A percentile compares a stretch with the other conserved stretches of the same genome.
Evolutionary conservation across 1,140 invertebrate species (phyloP).

Genomic region (Bicyclus anynana): DNA sequence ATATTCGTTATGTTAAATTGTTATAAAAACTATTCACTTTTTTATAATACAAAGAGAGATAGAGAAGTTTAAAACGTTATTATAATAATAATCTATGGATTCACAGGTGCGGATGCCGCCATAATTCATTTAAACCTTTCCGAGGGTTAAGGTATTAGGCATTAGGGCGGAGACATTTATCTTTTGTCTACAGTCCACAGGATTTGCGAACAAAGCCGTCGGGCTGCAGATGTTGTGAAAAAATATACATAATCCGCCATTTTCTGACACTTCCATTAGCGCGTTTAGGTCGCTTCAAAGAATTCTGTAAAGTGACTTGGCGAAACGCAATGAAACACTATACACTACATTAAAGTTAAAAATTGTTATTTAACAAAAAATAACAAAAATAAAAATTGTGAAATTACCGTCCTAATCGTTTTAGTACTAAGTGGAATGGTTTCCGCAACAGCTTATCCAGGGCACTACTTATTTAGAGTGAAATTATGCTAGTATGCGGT

Average conservation of each 20-base stretch:
- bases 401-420: no score
- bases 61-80: not conserved
- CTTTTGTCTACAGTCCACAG: conserved; percentile 7
- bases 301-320: not conserved
- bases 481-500: no score
- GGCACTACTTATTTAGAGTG: no score
- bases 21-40: no score
- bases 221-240: not conserved
- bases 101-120: not conserved
- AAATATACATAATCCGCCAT: not conserved
- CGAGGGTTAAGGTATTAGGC: conserved; percentile 5
- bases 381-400: no score
- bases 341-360: no score
- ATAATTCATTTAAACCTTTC: conserved; percentile 5
- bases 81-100: not conserved
- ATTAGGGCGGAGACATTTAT: conserved; percentile 7
- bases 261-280: not conserved
- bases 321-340: no score
- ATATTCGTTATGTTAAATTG: no score
- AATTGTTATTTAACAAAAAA: no score
- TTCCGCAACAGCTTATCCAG: no score
- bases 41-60: no score
- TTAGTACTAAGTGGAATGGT: no score
- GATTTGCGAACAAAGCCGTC: conserved; percentile 6
- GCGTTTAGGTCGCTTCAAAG: not conserved